Base-by-base conservation (phyloP, 2,888 invertebrate species). In the Fissipunctia ypsillon region DNA sequence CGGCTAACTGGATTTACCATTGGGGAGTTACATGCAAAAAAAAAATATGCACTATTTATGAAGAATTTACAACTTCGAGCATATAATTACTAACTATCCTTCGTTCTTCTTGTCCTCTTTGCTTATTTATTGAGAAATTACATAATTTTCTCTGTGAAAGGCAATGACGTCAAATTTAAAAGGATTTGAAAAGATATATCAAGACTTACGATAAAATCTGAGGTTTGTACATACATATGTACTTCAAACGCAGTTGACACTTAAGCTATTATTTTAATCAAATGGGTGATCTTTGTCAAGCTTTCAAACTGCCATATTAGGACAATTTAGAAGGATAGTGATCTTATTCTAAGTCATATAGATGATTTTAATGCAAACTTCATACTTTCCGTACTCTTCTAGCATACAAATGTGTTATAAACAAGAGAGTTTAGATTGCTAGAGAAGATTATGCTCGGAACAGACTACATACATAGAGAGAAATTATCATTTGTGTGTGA, bases 341-440 rank as follows among this genome's bases (percentile, higher is more conserved):
- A 68, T 77, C 28, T 48, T 48, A n/a, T 22, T 31, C 3, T 10
- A 41, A 3, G 28, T 31, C 2, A 3, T 3, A 16, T n/a, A 16
- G n/a, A 28, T 61, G n/a, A 19, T 12, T 78, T 69, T 48, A 10
- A 69, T 41, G 38, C 22, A 25, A 48, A 69, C 38, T 25, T 2
- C 31, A 1, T n/a, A 31, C 5, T 38, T 52, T 16, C 28, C 12
- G 5, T 16, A 7, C 16, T 38, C 5, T 43, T 1, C 9, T 1
- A 6, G 2, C 31, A 31, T 60, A 45, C 19, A 60, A 52, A 38
- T 45, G 12, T 25, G 14, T 31, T 38, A 0, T 31, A 12, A 60
- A 45, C 45, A 22, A 48, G 52, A 41, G 16, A 77, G 38, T 69
- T 69, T 19, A 60, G 68, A 75, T 68, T 25, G 19, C 31, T 7